A percentile compares a stretch with the other conserved stretches of the same genome.
phyloP scores from a whole-genome alignment of 2,888 invertebrate species.

The Temnothorax rugatulus region DNA sequence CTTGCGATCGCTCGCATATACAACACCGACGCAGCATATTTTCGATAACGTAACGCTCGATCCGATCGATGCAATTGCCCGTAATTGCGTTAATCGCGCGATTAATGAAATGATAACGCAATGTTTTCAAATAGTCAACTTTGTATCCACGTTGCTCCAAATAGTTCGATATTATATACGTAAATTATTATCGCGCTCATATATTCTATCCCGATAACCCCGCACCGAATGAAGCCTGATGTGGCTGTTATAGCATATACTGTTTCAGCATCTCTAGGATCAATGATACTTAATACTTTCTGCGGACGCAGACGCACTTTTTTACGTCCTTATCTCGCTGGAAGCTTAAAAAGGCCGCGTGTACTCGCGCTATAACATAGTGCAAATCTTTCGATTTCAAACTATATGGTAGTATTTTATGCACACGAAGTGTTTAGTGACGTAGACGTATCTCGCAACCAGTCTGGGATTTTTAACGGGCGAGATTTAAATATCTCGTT shows the following conservation, averaged over 20 bases:
- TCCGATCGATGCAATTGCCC: neutral
- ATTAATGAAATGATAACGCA: constrained; percentile 4
- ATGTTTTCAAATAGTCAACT: constrained; percentile 7
- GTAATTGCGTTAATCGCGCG: neutral
- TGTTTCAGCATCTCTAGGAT: constrained; percentile 27
- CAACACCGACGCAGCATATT: neutral
- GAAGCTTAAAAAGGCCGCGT: neutral
- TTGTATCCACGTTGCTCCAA: neutral
- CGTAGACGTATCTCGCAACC: neutral
- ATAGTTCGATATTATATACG: constrained; percentile 5
- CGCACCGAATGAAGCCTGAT: neutral
- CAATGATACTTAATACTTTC: constrained; percentile 17
- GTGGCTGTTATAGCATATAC: constrained; percentile 3
- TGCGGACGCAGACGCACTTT: neutral
- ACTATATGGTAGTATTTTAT: neutral
- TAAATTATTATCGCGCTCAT: constrained; percentile 41
- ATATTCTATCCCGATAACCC: constrained; percentile 54
- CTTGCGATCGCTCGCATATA: neutral
- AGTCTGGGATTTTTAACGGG: neutral
- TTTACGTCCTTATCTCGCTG: constrained; percentile 15
- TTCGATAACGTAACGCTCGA: neutral
- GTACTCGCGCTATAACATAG: neutral
- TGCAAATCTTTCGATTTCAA: neutral
- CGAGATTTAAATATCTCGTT: neutral
- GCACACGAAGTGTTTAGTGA: neutral